Evolutionary conservation across 30 jellyfish, hydroid and myxozoan genomes (phyloP).

Genomic region (Aurelia coerulea): DNA sequence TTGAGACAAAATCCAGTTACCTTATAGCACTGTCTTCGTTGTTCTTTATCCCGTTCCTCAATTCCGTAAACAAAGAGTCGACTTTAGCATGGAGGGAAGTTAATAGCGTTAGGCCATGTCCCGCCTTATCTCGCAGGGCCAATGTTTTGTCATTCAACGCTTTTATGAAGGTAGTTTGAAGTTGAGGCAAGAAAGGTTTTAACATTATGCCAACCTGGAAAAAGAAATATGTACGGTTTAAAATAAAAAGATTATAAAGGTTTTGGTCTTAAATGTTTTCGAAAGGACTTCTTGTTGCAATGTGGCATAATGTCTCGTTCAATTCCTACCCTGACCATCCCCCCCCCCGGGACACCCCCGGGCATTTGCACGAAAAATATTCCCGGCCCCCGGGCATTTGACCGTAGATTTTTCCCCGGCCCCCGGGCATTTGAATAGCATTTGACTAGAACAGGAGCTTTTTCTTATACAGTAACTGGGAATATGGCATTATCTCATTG

Average conservation of each 20-base stretch:
- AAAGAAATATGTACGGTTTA: neutral
- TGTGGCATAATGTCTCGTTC: too few relatives aligned
- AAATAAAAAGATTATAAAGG: neutral
- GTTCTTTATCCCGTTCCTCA: conserved; percentile 77
- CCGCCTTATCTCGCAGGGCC: conserved; percentile 87
- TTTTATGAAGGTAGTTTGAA: conserved; percentile 88
- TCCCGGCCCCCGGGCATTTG: too few relatives aligned
- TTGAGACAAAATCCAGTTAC: neutral
- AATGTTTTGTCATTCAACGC: conserved; percentile 81
- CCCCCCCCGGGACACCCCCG: too few relatives aligned
- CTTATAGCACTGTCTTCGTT: conserved; percentile 84
- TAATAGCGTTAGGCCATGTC: conserved; percentile 73
- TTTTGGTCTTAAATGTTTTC: too few relatives aligned
- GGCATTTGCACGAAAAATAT: too few relatives aligned
- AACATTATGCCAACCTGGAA: conserved; percentile 87
- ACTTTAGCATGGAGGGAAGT: conserved; percentile 88
- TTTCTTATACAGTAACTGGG: too few relatives aligned
- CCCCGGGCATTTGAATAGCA: too few relatives aligned
- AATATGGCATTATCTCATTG: too few relatives aligned
- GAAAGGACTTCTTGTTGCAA: too few relatives aligned
- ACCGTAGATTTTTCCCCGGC: too few relatives aligned
- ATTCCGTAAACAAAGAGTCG: conserved; percentile 84
- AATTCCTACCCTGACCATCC: too few relatives aligned
- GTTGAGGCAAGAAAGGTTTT: conserved; percentile 90
- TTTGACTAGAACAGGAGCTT: too few relatives aligned